Conservation (phyloP, 2,888 invertebrate species). For the Agelastica alni region DNA sequence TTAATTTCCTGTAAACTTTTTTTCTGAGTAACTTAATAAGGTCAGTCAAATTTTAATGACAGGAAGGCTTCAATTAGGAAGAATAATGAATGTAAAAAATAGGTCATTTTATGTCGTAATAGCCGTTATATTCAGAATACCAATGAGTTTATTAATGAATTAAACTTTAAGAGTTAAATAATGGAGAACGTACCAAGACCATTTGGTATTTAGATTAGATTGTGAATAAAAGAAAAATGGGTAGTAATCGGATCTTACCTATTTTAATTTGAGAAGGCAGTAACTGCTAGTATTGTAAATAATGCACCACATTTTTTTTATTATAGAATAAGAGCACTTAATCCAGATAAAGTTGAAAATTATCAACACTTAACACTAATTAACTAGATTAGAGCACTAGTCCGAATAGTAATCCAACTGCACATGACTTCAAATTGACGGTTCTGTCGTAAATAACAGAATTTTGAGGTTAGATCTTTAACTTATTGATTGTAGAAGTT, state of each 20-base stretch:
- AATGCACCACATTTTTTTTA: conserved; percentile 27
- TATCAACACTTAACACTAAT: conserved; percentile 29
- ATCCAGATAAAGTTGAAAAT: conserved; percentile 24
- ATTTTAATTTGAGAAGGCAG: conserved; percentile 26
- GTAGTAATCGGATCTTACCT: conserved; percentile 20
- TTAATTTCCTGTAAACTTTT: too few species aligned
- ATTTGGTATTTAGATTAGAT: neutral
- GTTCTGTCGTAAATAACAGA: conserved; percentile 22
- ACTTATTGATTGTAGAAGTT: conserved; percentile 29
- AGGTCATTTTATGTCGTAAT: conserved; percentile 14
- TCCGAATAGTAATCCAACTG: conserved; percentile 32
- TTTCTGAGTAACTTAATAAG: too few species aligned
- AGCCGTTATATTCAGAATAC: neutral
- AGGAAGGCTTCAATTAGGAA: conserved; percentile 2
- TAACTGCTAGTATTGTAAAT: conserved; percentile 20
- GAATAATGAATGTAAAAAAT: conserved; percentile 8
- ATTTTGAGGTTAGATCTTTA: conserved; percentile 38
- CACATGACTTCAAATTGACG: conserved; percentile 24
- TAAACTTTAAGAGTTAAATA: neutral
- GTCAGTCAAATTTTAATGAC: neutral
- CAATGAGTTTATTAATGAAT: conserved; percentile 6
- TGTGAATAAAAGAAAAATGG: neutral
- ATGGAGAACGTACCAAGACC: neutral
- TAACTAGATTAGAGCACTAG: conserved; percentile 29
- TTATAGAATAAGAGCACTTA: conserved; percentile 29